These are phyloP conservation scores for Pseudopipra pipra DNA, from an alignment of 2,113 vertebrate species.

Conservation along the genomic window DNA sequence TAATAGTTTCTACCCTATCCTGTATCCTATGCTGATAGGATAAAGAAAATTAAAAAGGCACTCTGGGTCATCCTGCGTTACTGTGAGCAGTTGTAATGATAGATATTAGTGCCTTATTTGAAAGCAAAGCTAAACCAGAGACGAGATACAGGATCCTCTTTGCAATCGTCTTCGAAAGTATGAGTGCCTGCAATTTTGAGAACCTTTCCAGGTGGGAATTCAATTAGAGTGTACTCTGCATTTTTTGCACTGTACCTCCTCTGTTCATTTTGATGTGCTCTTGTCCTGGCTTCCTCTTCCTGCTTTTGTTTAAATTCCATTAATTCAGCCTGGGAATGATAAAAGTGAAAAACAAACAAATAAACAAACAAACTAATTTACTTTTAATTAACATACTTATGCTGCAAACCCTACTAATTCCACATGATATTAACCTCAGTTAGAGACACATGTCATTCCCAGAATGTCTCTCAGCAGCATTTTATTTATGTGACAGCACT, in stretches of 20 bases:
- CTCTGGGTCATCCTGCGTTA: neutral
- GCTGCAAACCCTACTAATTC: slow-evolving; percentile 25
- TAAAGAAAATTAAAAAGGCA: neutral
- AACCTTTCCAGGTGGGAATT: neutral
- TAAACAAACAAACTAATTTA: neutral
- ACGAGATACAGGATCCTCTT: neutral
- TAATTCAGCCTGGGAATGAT: slow-evolving; percentile 70
- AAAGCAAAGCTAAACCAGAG: neutral
- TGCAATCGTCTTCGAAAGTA: neutral
- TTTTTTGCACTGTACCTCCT: slow-evolving; percentile 72
- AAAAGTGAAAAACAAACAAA: neutral
- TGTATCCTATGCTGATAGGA: neutral
- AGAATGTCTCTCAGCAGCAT: neutral
- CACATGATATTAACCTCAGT: neutral
- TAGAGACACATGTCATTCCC: neutral
- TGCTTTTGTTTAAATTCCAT: slow-evolving; percentile 66
- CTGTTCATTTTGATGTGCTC: slow-evolving; percentile 68
- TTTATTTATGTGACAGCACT: neutral
- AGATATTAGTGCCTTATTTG: neutral
- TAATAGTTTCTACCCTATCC: neutral
- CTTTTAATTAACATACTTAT: slow-evolving; percentile 23
- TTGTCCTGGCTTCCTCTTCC: slow-evolving; percentile 66
- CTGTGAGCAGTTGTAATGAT: neutral
- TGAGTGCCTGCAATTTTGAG: neutral
- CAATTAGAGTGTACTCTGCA: neutral